These are phyloP conservation scores for Drosophila paramelanica DNA, from an alignment of 2,888 invertebrate genomes.

Conservation along the genomic window DNA sequence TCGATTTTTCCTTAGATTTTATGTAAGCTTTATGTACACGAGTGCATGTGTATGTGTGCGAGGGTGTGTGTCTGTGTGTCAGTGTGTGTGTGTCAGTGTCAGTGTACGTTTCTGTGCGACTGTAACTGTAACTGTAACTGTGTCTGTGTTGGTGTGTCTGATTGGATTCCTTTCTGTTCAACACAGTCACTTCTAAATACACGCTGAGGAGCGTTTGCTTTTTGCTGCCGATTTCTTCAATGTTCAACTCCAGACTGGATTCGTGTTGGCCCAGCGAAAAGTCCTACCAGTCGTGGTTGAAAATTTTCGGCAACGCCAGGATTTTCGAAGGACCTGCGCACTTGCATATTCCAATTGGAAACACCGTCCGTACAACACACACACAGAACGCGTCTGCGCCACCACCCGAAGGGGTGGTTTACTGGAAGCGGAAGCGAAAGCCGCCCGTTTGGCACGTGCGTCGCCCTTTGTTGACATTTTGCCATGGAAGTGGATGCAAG, in stretches of 20 bases:
- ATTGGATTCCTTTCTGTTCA: conserved; percentile 72
- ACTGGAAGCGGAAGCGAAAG: conserved; percentile 51
- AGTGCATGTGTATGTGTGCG: conserved; percentile 48
- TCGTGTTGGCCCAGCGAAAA: conserved; percentile 68
- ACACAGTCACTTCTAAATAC: conserved; percentile 67
- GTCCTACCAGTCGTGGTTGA: conserved; percentile 78
- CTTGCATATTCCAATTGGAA: conserved; percentile 73
- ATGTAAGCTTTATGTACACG: conserved; percentile 66
- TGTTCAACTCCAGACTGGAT: conserved; percentile 84
- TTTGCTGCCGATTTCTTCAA: conserved; percentile 84
- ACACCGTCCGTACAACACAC: conserved; percentile 27
- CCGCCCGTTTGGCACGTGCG: conserved; percentile 60
- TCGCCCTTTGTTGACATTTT: conserved; percentile 74
- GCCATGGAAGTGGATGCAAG: conserved; percentile 1
- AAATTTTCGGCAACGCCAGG: conserved; percentile 70
- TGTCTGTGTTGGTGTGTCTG: conserved; percentile 62
- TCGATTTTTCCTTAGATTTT: conserved; percentile 77
- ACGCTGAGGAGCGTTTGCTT: conserved; percentile 67
- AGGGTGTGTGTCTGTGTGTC: conserved; percentile 32
- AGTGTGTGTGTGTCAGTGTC: conserved; percentile 46
- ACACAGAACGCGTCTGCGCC: conserved; percentile 42
- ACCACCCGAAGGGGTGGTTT: conserved; percentile 43
- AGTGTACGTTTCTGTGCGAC: conserved; percentile 48
- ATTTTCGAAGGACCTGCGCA: conserved; percentile 84
- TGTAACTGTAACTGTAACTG: conserved; percentile 35